These are phyloP conservation scores for Drosophila formosana DNA, from an alignment of 2,888 invertebrate genomes.

Conservation along the genomic window DNA sequence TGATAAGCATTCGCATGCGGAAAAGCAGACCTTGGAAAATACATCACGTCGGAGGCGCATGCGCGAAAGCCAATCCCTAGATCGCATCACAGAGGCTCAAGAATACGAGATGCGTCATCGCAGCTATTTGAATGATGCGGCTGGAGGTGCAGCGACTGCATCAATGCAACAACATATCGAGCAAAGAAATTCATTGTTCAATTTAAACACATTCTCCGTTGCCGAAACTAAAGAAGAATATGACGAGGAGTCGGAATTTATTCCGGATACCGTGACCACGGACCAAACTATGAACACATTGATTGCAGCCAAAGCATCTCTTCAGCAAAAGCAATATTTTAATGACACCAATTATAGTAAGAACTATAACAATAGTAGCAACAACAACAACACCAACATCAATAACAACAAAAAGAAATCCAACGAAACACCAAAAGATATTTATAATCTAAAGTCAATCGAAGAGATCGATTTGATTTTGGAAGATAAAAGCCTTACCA, in stretches of 20 bases:
- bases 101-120: slow-evolving; percentile 86
- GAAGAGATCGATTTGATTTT: slow-evolving; percentile 84
- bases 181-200: slow-evolving; percentile 76
- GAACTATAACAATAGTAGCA: slow-evolving; percentile 46
- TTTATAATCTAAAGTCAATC: slow-evolving; percentile 84
- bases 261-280: slow-evolving; percentile 54
- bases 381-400: slow-evolving; percentile 36
- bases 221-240: slow-evolving; percentile 81
- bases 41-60: slow-evolving; percentile 88
- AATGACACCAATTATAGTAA: slow-evolving; percentile 63
- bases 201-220: slow-evolving; percentile 80
- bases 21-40: slow-evolving; percentile 63
- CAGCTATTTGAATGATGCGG: slow-evolving; percentile 52
- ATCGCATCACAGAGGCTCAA: slow-evolving; percentile 94
- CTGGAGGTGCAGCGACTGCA: slow-evolving; percentile 34
- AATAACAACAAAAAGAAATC: slow-evolving; percentile 64
- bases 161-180: slow-evolving; percentile 69
- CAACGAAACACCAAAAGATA: slow-evolving; percentile 80
- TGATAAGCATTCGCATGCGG: slow-evolving; percentile 76
- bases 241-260: slow-evolving; percentile 62
- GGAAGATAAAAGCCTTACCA: slow-evolving; percentile 84
- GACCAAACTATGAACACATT: slow-evolving; percentile 71
- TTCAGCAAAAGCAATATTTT: slow-evolving; percentile 73
- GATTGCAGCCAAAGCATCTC: slow-evolving; percentile 73
- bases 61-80: slow-evolving; percentile 93